Conservation (phyloP, 2,797 vertebrate species). For the Dipus sagitta region DNA sequence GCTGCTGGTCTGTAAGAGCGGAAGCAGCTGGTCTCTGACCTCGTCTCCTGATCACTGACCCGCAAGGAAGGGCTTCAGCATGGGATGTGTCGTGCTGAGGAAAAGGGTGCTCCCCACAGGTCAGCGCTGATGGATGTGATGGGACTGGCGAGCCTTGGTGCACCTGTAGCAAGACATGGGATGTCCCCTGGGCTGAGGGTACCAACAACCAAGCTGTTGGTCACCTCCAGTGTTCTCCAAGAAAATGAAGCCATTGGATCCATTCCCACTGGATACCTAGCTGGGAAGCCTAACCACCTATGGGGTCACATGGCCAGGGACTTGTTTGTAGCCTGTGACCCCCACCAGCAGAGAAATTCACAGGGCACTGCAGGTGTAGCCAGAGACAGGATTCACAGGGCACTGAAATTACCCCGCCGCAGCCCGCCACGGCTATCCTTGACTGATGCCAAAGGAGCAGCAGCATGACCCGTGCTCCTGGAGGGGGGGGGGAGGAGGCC, state of each 20-base stretch:
- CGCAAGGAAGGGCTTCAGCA: neutral
- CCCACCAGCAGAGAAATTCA: conserved; percentile 70
- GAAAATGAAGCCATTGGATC: conserved; percentile 57
- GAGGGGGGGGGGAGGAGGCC: no score
- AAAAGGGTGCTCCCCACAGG: neutral
- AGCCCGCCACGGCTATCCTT: no score
- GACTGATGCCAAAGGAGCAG: neutral
- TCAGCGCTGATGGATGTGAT: neutral
- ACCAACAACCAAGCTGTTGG: neutral
- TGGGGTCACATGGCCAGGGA: conserved; percentile 63
- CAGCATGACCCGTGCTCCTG: neutral
- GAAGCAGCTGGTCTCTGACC: neutral
- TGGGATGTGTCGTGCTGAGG: no score
- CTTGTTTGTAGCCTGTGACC: conserved; percentile 70
- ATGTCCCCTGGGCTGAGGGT: no score
- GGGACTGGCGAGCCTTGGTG: no score
- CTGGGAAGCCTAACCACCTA: conserved; percentile 46
- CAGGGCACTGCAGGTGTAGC: conserved; percentile 69
- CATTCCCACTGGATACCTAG: conserved; percentile 54
- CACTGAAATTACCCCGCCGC: no score
- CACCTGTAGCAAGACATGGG: neutral
- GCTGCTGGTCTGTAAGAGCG: neutral
- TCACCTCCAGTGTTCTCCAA: conserved; percentile 49
- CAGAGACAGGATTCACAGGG: conserved; percentile 1
- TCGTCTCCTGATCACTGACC: neutral